Percentiles rank a stretch among this genome's conserved stretches.
Conservation (phyloP, 2,113 vertebrate species). For the Cyprinus carpio region DNA sequence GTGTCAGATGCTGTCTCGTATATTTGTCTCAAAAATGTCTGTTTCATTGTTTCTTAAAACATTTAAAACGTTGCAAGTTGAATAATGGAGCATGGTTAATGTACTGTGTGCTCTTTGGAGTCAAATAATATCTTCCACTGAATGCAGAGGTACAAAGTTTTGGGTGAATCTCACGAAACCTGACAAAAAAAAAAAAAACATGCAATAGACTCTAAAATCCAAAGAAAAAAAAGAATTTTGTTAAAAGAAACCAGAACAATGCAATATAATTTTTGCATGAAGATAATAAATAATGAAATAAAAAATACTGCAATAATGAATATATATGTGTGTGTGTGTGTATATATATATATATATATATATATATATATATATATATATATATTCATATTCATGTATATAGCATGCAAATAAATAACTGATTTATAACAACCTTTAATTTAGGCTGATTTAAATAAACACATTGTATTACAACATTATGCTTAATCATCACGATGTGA, state of each 20-base stretch:
- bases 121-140: constrained; percentile 3
- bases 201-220: neutral
- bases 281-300: too few species aligned
- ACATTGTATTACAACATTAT: neutral
- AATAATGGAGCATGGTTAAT: constrained; percentile 15
- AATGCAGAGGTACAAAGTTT: constrained; percentile 26
- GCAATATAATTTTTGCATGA: neutral
- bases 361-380: too few species aligned
- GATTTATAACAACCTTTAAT: too few species aligned
- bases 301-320: neutral
- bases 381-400: too few species aligned
- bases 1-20: too few species aligned
- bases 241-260: neutral
- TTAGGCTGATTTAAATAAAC: too few species aligned
- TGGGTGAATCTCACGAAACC: neutral
- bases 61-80: neutral
- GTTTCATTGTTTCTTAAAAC: neutral
- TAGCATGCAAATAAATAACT: too few species aligned
- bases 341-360: too few species aligned
- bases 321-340: too few species aligned
- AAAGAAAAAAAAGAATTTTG: neutral
- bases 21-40: neutral
- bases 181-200: neutral
- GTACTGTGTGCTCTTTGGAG: neutral
- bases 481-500: too few species aligned